These are phyloP conservation scores for Cladorhizidae sp. DNA, from an alignment of 37 sponge, comb jelly and placozoan genomes.

Conservation along the genomic window DNA sequence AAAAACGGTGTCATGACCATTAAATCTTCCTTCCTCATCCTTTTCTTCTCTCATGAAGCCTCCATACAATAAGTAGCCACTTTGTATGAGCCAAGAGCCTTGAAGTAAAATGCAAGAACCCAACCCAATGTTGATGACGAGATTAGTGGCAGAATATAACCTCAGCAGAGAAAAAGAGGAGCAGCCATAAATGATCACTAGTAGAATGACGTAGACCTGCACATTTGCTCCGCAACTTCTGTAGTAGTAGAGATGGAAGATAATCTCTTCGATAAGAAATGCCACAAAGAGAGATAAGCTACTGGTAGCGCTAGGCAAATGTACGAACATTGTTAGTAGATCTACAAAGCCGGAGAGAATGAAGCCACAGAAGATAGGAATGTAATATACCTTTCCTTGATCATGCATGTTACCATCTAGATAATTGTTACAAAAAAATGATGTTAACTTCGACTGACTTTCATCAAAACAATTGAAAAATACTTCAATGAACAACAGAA, in stretches of 20 bases:
- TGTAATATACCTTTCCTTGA: neutral
- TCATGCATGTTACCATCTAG: slow-evolving; percentile 19
- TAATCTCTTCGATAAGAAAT: slow-evolving; percentile 52
- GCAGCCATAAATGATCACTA: slow-evolving; percentile 23
- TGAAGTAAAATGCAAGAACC: slow-evolving; percentile 41
- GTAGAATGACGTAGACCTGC: slow-evolving; percentile 33
- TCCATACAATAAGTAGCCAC: slow-evolving; percentile 22
- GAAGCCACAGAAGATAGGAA: no score
- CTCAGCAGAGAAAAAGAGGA: slow-evolving; percentile 26
- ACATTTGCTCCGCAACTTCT: slow-evolving; percentile 30
- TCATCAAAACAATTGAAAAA: neutral
- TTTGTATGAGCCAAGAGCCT: slow-evolving; percentile 69
- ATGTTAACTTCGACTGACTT: neutral
- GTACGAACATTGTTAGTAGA: slow-evolving; percentile 4
- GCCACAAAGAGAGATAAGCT: slow-evolving; percentile 38
- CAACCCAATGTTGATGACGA: slow-evolving; percentile 42
- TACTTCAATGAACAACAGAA: no score
- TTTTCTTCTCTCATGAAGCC: neutral
- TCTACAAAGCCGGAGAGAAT: slow-evolving; percentile 65
- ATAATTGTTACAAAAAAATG: neutral
- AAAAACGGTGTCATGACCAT: neutral
- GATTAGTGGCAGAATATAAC: slow-evolving; percentile 16
- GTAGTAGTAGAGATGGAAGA: slow-evolving; percentile 48
- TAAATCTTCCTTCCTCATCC: neutral
- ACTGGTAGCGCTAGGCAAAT: slow-evolving; percentile 37